Percentiles rank a stretch among this genome's conserved stretches.
These are phyloP conservation scores for Caenorhabditis angaria DNA, from an alignment of 2,888 invertebrate genomes.

Conservation along the genomic window DNA sequence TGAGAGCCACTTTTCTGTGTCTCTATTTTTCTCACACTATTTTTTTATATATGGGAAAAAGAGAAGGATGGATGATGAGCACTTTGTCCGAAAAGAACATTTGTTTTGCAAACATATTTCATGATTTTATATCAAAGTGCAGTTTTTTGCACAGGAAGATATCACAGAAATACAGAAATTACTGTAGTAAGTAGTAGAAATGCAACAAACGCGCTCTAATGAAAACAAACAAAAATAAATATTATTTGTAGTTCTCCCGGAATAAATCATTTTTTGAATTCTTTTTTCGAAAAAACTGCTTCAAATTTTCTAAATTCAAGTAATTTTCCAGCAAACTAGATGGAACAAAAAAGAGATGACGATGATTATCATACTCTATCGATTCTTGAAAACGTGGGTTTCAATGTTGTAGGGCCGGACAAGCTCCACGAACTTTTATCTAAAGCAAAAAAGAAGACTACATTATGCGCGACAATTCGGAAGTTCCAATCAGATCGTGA, in stretches of 20 bases:
- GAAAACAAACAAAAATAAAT: background rate
- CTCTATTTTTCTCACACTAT: background rate
- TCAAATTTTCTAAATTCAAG: too few species aligned
- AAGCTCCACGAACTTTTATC: background rate
- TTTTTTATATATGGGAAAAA: background rate
- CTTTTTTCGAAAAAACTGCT: background rate
- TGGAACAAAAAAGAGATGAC: background rate
- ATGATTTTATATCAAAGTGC: background rate
- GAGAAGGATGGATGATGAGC: background rate
- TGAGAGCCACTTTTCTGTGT: background rate
- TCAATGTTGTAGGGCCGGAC: background rate
- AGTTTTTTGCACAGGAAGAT: too few species aligned
- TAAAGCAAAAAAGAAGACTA: background rate
- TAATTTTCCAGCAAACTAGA: background rate
- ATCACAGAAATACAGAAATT: too few species aligned
- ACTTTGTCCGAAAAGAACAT: conserved; percentile 2
- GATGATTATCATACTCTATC: background rate
- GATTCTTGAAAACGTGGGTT: background rate
- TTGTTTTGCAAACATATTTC: background rate
- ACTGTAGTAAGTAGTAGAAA: too few species aligned
- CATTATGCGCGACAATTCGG: background rate
- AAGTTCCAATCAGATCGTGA: conserved; percentile 1
- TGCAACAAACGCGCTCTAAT: background rate
- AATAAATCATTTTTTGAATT: background rate
- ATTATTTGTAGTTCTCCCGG: background rate